These are phyloP conservation scores for Takifugu flavidus DNA, from an alignment of 2,113 vertebrate species.

Conservation along the genomic window DNA sequence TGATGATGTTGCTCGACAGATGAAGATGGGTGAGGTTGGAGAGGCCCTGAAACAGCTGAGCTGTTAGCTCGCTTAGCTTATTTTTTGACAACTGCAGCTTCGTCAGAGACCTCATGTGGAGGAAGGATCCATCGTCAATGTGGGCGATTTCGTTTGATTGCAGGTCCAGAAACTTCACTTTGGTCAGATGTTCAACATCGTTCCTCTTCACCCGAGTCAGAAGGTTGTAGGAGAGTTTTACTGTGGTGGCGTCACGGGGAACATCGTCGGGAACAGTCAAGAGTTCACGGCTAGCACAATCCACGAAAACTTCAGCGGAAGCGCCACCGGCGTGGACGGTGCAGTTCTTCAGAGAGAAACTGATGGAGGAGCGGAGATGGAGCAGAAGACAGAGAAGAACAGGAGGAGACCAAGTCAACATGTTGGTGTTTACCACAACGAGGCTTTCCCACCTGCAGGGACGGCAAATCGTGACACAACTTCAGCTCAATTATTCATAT, in stretches of 20 bases:
- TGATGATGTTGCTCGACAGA: no score
- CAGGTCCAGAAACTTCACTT: not conserved
- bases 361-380: conserved; percentile 1
- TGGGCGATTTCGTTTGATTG: rapidly evolving
- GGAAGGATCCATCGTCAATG: not conserved
- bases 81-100: not conserved
- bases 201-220: not conserved
- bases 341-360: conserved; percentile 19
- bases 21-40: not conserved
- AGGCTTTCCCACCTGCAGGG: conserved; percentile 81
- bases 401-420: no score
- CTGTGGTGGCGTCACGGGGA: not conserved
- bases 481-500: conserved; percentile 25
- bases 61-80: no score
- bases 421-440: no score
- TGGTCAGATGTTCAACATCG: not conserved
- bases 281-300: not conserved
- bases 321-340: not conserved
- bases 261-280: conserved; percentile 2
- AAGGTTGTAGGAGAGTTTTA: not conserved
- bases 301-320: rapidly evolving
- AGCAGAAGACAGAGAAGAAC: not conserved
- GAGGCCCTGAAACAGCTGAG: conserved; percentile 18
- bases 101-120: not conserved
- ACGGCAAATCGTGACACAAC: conserved; percentile 86